These are phyloP conservation scores for Drosophila helvetica DNA, from an alignment of 2,888 invertebrate genomes.

Conservation along the genomic window DNA sequence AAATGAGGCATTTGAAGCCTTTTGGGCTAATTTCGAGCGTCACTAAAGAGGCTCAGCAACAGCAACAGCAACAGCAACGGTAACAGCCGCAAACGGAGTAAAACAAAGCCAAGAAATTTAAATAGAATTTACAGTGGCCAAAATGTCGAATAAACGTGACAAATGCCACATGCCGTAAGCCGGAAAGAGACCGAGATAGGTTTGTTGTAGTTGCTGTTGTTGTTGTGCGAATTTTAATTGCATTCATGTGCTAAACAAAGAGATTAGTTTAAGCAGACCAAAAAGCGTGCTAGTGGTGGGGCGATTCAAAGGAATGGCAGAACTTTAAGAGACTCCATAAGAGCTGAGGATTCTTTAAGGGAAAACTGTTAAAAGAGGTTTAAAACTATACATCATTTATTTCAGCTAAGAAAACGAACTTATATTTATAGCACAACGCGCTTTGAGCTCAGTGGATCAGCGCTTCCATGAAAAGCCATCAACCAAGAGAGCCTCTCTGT, in stretches of 20 bases:
- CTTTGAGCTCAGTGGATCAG: too few species aligned
- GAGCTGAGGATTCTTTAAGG: too few species aligned
- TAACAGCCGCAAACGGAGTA: not conserved
- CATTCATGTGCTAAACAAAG: not conserved
- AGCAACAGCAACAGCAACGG: too few species aligned
- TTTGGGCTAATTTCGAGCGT: slow-evolving; percentile 70
- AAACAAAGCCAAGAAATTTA: slow-evolving; percentile 29
- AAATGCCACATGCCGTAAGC: slow-evolving; percentile 29
- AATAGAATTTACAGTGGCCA: slow-evolving; percentile 47
- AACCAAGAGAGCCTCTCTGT: not conserved
- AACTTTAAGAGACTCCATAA: too few species aligned
- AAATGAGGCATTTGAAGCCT: slow-evolving; percentile 54
- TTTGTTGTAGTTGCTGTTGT: not conserved
- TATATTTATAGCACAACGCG: not conserved
- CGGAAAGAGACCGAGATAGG: not conserved
- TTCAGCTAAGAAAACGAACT: not conserved
- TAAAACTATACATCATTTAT: too few species aligned
- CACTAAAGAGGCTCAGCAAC: slow-evolving; percentile 41
- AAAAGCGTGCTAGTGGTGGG: not conserved
- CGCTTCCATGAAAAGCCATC: not conserved
- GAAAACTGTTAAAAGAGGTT: too few species aligned
- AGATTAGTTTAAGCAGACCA: not conserved
- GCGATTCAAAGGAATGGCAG: not conserved
- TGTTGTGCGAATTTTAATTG: slow-evolving; percentile 15
- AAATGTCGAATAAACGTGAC: slow-evolving; percentile 41